phyloP scores from a whole-genome alignment of 2,797 vertebrate species.

The Phataginus tetradactyla region DNA sequence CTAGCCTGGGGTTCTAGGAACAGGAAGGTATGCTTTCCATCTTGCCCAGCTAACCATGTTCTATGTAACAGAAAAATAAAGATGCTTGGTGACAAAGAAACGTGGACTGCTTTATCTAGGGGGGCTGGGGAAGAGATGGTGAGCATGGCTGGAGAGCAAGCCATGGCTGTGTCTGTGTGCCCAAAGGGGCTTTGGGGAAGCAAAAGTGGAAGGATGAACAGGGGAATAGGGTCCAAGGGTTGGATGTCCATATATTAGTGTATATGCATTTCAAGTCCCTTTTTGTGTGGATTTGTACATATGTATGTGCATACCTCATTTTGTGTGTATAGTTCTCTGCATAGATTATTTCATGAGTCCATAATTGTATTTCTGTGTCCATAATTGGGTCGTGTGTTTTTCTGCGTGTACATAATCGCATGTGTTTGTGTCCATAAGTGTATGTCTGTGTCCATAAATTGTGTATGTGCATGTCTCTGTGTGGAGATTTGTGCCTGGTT shows the following conservation, averaged over 20 bases:
- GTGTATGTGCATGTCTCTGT: neutral
- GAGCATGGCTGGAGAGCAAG: neutral
- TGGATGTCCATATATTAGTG: neutral
- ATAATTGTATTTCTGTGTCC: neutral
- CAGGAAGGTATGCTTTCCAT: constrained; percentile 82
- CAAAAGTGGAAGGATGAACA: neutral
- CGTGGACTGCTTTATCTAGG: constrained; percentile 19
- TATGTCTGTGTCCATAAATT: neutral
- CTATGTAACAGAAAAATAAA: constrained; percentile 90
- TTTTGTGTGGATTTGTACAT: neutral
- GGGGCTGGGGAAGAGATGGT: neutral
- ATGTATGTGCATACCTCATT: neutral
- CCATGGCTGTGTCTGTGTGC: neutral
- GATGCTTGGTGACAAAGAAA: constrained; percentile 86
- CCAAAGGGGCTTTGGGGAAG: neutral
- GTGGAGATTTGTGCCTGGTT: neutral
- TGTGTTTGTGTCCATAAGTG: neutral
- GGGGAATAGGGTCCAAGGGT: neutral
- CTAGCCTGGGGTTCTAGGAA: constrained; percentile 83
- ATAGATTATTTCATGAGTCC: neutral
- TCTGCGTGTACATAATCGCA: neutral
- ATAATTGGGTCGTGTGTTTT: neutral
- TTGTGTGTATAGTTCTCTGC: neutral
- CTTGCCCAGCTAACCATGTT: constrained; percentile 85
- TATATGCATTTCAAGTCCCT: neutral